A percentile compares a stretch with the other conserved stretches of the same genome.
Evolutionary conservation across 1,140 invertebrate genomes (phyloP).

Genomic region (Fopius arisanus): DNA sequence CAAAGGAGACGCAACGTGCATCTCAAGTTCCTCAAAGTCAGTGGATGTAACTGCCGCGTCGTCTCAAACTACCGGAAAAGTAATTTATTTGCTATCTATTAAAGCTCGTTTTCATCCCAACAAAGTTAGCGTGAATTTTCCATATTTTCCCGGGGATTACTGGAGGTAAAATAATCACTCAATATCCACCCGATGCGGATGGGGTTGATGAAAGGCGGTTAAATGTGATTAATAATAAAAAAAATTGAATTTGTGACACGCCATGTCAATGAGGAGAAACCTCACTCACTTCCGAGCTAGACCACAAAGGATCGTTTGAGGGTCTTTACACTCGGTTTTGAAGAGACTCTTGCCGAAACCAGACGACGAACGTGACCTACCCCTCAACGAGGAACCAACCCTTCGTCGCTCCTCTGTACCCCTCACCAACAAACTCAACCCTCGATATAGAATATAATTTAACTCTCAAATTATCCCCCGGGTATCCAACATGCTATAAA

Average conservation of each 20-base stretch:
- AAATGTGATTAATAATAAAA: neutral
- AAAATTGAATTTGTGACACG: slow-evolving; percentile 5
- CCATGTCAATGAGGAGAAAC: neutral
- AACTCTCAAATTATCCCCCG: slow-evolving; percentile 14
- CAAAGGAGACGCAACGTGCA: neutral
- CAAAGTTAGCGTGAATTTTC: slow-evolving; percentile 23
- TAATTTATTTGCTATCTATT: slow-evolving; percentile 49
- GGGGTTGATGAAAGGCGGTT: neutral
- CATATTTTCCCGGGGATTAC: slow-evolving; percentile 23
- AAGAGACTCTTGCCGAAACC: neutral
- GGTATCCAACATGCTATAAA: neutral
- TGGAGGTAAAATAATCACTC: neutral
- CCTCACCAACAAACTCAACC: slow-evolving; percentile 5
- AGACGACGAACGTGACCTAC: slow-evolving; percentile 12
- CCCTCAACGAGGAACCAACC: neutral
- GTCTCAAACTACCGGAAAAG: slow-evolving; percentile 17
- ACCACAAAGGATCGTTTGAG: neutral
- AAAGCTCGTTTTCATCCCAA: neutral
- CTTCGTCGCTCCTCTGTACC: neutral
- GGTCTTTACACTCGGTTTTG: slow-evolving; percentile 1
- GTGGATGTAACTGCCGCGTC: neutral
- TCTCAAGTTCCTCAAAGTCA: slow-evolving; percentile 31
- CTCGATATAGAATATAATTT: slow-evolving; percentile 12
- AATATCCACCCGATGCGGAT: neutral
- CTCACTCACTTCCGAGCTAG: neutral